phyloP scores from a whole-genome alignment of 2,113 vertebrate genomes.

The Turdus rufiventris region DNA sequence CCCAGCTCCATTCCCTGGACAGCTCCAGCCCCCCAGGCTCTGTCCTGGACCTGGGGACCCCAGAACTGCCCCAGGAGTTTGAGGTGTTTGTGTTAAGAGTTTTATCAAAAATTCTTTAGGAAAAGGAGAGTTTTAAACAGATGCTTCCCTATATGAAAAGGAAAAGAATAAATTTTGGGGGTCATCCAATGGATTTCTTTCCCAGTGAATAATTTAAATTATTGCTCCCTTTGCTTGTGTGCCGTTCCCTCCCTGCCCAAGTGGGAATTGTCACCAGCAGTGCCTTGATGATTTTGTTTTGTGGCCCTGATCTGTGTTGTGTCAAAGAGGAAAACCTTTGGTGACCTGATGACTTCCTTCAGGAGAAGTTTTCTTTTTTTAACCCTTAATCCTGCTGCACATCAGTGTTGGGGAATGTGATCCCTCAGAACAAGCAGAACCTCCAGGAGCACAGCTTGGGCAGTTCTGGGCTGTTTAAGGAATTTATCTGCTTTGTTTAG shows the following conservation, averaged over 20 bases:
- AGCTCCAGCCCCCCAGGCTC: accelerated
- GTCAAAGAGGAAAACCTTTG: neutral
- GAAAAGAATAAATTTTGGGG: neutral
- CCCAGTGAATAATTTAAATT: neutral
- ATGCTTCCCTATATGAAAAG: neutral
- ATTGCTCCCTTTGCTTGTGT: neutral
- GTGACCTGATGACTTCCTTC: neutral
- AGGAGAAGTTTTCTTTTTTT: neutral
- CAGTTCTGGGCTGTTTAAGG: neutral
- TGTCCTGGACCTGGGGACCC: neutral
- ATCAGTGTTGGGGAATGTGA: neutral
- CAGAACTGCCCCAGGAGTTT: neutral
- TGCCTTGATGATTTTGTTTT: neutral
- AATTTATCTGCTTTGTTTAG: neutral
- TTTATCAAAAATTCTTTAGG: neutral
- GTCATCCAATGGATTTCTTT: neutral
- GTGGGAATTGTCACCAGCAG: neutral
- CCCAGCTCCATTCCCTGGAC: neutral
- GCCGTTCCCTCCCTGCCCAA: neutral
- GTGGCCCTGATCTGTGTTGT: neutral
- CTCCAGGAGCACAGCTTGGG: neutral
- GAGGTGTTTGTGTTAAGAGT: neutral
- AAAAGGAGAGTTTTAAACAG: neutral
- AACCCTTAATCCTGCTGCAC: neutral
- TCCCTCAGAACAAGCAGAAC: neutral